Conservation (phyloP, 2,113 vertebrate genomes). For the Phodopus roborovskii region DNA sequence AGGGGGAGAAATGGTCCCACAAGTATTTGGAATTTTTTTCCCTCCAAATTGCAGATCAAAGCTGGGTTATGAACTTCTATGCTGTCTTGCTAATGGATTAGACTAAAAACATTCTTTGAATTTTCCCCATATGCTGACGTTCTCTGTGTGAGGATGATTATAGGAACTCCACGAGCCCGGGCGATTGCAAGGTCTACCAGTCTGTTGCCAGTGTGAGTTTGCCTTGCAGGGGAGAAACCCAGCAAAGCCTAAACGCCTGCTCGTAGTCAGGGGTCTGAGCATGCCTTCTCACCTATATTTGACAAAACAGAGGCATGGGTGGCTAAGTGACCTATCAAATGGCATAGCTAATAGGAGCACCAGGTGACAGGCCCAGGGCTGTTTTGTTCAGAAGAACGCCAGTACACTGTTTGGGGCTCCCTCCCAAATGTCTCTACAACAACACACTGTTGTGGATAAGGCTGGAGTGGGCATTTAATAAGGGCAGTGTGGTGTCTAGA, state of each 20-base stretch:
- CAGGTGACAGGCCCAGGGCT: neutral
- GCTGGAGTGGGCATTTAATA: neutral
- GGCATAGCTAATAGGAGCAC: neutral
- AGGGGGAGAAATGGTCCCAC: slow-evolving; percentile 57
- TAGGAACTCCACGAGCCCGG: neutral
- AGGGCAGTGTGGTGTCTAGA: neutral
- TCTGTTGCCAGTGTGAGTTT: neutral
- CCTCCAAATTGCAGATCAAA: slow-evolving; percentile 73
- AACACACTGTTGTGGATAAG: neutral
- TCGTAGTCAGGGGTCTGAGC: neutral
- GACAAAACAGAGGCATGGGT: neutral
- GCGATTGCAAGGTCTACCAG: neutral
- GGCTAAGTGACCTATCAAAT: neutral
- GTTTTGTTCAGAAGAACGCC: neutral
- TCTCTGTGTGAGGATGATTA: slow-evolving; percentile 36
- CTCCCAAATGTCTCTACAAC: neutral
- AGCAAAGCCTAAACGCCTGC: neutral
- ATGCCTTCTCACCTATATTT: neutral
- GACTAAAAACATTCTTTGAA: slow-evolving; percentile 49
- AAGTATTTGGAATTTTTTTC: slow-evolving; percentile 60
- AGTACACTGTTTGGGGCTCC: neutral
- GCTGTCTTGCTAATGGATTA: slow-evolving; percentile 54
- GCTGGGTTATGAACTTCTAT: slow-evolving; percentile 52
- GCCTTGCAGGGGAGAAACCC: neutral
- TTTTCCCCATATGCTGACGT: slow-evolving; percentile 41